phyloP scores from a whole-genome alignment of 2,888 invertebrate genomes.

The Deroplatys truncata region DNA sequence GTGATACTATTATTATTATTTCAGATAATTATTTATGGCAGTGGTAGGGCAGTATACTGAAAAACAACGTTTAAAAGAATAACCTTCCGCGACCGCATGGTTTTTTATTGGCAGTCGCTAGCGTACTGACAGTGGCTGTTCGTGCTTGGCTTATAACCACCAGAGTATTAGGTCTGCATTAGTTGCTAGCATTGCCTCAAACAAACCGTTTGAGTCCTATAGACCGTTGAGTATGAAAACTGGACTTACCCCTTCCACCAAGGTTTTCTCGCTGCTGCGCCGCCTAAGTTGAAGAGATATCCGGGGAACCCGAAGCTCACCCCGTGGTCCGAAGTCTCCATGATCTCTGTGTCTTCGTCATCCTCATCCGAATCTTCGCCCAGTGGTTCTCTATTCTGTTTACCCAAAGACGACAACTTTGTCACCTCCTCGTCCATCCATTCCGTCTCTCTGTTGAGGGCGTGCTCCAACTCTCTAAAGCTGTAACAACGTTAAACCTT shows the following conservation, averaged over 20 bases:
- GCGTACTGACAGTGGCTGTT: too few species aligned
- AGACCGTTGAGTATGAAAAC: too few species aligned
- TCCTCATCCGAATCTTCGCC: conserved; percentile 38
- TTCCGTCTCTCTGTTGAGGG: neutral
- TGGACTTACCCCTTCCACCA: conserved; percentile 54
- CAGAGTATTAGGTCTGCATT: too few species aligned
- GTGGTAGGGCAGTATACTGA: too few species aligned
- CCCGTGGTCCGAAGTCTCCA: conserved; percentile 2
- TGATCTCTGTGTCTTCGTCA: conserved; percentile 34
- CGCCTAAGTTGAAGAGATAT: conserved; percentile 39
- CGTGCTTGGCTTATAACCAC: too few species aligned
- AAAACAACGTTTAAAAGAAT: too few species aligned
- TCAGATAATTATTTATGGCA: too few species aligned
- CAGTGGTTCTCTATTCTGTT: conserved; percentile 30
- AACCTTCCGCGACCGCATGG: too few species aligned
- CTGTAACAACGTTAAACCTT: neutral
- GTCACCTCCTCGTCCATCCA: conserved; percentile 34
- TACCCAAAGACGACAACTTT: conserved; percentile 9
- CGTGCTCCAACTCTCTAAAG: neutral
- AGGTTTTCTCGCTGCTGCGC: conserved; percentile 33
- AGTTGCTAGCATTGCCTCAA: too few species aligned
- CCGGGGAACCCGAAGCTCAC: conserved; percentile 26
- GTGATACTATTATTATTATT: too few species aligned
- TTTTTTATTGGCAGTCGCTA: too few species aligned
- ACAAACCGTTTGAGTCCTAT: too few species aligned